Conservation (phyloP, 35 echinoderm and acorn worm genomes). For the Holothuria glaberrima region DNA sequence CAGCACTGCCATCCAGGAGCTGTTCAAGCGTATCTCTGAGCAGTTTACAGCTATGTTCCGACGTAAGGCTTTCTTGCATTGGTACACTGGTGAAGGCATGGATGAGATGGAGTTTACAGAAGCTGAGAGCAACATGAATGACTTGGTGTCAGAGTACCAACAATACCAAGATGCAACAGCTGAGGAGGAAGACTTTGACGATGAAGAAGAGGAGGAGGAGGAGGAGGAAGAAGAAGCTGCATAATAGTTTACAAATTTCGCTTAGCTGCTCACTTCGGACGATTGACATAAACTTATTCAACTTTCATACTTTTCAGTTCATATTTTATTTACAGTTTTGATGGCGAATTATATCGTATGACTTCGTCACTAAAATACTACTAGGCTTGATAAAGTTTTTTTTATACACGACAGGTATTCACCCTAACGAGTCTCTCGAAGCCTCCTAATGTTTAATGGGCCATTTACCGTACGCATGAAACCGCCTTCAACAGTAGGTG, state of each 20-base stretch:
- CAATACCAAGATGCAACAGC: slow-evolving; percentile 97
- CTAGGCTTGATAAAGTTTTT: no score
- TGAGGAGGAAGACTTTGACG: slow-evolving; percentile 95
- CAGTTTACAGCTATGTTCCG: slow-evolving; percentile 99
- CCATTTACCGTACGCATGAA: no score
- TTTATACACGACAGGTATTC: no score
- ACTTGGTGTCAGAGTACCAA: slow-evolving; percentile 98
- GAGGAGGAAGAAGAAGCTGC: background rate
- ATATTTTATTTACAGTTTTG: no score
- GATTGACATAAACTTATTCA: background rate
- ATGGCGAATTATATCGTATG: no score
- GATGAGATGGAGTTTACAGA: slow-evolving; percentile 99
- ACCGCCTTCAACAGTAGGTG: no score
- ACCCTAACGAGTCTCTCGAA: no score
- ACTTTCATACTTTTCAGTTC: no score
- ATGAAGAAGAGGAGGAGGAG: slow-evolving; percentile 87
- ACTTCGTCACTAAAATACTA: no score
- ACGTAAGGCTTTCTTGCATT: slow-evolving; percentile 99
- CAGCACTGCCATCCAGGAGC: slow-evolving; percentile 98
- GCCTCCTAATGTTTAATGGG: no score
- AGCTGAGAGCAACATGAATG: slow-evolving; percentile 99
- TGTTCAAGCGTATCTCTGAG: slow-evolving; percentile 98
- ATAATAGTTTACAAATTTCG: no score
- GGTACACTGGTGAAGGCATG: slow-evolving; percentile 99
- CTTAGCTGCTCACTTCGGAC: no score